phyloP scores from a whole-genome alignment of 2,113 vertebrate species.

The Rafetus swinhoei region DNA sequence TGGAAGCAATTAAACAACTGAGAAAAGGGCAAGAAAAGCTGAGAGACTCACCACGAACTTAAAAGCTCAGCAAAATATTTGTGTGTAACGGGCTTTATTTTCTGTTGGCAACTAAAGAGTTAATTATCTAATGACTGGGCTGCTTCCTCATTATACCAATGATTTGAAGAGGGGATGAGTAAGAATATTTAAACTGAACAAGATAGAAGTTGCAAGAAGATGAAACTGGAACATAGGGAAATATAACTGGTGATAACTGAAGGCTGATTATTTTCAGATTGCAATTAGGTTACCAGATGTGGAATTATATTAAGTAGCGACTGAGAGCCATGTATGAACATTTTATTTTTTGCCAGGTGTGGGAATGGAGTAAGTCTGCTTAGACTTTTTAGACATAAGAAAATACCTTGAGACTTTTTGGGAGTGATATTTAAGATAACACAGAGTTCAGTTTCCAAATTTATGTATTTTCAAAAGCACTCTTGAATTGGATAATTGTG shows the following conservation, averaged over 20 bases:
- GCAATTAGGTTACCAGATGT: conserved; percentile 13
- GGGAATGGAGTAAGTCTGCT: conserved; percentile 2
- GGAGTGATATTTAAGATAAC: not conserved
- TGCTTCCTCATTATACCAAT: conserved; percentile 33
- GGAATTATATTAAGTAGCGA: conserved; percentile 23
- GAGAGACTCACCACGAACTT: too few relatives aligned
- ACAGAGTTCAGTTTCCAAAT: not conserved
- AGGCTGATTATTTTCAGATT: not conserved
- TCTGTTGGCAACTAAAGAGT: not conserved
- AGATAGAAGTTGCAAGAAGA: not conserved
- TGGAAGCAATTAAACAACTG: too few relatives aligned
- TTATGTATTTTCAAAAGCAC: not conserved
- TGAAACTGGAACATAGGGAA: conserved; percentile 17
- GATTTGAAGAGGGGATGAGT: not conserved
- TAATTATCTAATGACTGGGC: not conserved
- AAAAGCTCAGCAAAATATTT: too few relatives aligned
- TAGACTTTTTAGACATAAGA: conserved; percentile 12
- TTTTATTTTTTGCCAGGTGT: not conserved
- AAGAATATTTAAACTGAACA: conserved; percentile 9
- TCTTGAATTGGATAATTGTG: not conserved
- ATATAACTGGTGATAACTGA: not conserved
- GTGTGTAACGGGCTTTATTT: not conserved
- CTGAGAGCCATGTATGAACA: conserved; percentile 23
- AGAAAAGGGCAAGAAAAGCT: too few relatives aligned
- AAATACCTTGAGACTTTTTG: not conserved